Evolutionary conservation across 2,797 vertebrate species (phyloP).

Genomic region (Numenius phaeopus): DNA sequence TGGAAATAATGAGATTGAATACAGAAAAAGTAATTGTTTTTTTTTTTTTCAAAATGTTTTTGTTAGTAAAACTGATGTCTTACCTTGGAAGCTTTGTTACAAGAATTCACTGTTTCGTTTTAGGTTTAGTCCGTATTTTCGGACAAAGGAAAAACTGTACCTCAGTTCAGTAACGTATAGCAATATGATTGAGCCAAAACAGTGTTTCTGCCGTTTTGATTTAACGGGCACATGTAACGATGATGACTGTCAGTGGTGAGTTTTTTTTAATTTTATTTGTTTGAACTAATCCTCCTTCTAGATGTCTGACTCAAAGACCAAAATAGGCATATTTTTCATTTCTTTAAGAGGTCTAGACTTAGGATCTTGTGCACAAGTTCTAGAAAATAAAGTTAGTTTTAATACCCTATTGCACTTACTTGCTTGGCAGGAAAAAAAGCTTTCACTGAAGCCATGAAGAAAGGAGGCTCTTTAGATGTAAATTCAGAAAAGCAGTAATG

Average conservation of each 20-base stretch:
- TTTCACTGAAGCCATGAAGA: not conserved
- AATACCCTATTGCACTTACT: not conserved
- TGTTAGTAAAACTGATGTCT: not conserved
- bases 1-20: not conserved
- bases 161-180: constrained; percentile 92
- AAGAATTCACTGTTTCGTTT: not conserved
- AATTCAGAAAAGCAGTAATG: not conserved
- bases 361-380: not conserved
- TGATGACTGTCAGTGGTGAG: constrained; percentile 93
- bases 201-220: constrained; percentile 94
- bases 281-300: not conserved
- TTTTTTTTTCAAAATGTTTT: not conserved
- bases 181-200: constrained; percentile 89
- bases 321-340: not conserved
- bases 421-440: not conserved
- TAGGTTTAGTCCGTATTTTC: constrained; percentile 97
- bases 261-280: not conserved
- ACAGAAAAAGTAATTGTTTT: not conserved
- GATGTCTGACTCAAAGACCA: not conserved
- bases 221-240: constrained; percentile 96
- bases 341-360: not conserved
- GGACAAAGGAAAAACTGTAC: constrained; percentile 94
- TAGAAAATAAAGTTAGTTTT: not conserved
- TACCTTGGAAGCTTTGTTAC: not conserved
- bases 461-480: not conserved